phyloP scores from a whole-genome alignment of 2,888 invertebrate species.

The Cataglyphis altisquamis region DNA sequence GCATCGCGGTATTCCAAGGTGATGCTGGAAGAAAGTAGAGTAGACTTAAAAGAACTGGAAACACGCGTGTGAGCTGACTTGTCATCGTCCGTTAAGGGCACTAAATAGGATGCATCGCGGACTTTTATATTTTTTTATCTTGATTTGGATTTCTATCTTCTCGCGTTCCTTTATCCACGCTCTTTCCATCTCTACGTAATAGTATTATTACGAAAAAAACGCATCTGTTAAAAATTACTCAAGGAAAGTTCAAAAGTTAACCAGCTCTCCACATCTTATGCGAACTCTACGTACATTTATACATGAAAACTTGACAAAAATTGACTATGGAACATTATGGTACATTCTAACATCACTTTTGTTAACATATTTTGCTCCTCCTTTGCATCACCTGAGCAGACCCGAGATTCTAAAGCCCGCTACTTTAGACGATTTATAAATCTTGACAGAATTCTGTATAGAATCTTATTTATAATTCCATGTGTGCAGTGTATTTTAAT shows the following conservation, averaged over 20 bases:
- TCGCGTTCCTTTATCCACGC: background rate
- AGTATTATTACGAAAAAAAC: background rate
- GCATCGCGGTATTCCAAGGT: background rate
- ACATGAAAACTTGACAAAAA: background rate
- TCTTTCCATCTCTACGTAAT: background rate
- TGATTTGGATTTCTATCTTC: background rate
- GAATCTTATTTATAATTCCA: background rate
- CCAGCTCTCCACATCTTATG: background rate
- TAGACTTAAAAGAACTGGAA: background rate
- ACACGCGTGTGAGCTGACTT: background rate
- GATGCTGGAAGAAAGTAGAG: background rate
- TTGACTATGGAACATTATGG: background rate
- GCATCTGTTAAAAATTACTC: background rate
- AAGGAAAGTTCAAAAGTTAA: background rate
- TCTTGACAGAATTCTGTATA: background rate
- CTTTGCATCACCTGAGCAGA: background rate
- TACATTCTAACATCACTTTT: background rate
- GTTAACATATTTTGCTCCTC: background rate
- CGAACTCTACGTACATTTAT: slow-evolving; percentile 6
- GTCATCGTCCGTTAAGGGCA: slow-evolving; percentile 10
- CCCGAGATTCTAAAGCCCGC: background rate
- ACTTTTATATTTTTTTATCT: slow-evolving; percentile 5
- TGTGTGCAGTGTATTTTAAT: background rate
- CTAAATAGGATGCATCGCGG: background rate
- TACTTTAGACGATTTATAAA: background rate